Conservation (phyloP, 2,113 vertebrate genomes). For the Sinosuthora webbiana region DNA sequence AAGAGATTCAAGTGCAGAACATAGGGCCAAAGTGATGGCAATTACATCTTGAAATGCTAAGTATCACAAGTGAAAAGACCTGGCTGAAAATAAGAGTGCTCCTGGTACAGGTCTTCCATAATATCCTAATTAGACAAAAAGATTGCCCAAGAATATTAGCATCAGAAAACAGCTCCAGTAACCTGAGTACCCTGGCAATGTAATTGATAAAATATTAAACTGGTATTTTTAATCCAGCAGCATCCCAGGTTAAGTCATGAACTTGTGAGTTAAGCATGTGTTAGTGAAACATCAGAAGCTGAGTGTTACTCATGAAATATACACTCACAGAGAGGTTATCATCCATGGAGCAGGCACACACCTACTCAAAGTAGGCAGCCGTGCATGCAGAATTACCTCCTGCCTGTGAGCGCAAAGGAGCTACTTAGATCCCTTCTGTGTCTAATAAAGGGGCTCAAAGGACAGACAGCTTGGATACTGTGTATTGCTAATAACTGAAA, state of each 20-base stretch:
- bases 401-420: not conserved
- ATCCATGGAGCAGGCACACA: not conserved
- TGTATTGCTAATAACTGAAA: conserved; percentile 31
- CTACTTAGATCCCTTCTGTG: not conserved
- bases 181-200: not conserved
- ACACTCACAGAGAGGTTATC: not conserved
- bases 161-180: not conserved
- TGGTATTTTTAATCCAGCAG: not conserved
- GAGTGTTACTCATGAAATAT: not conserved
- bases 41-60: not conserved
- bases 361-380: not conserved
- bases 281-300: not conserved
- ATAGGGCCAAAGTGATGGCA: not conserved
- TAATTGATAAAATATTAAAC: conserved; percentile 1
- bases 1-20: not conserved
- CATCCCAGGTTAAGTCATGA: not conserved
- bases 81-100: not conserved
- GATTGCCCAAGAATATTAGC: not conserved
- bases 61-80: not conserved
- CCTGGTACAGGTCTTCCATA: not conserved
- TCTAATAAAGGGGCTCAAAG: not conserved
- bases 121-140: not conserved
- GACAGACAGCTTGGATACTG: conserved; percentile 26
- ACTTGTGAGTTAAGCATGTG: not conserved
- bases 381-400: conserved; percentile 1